phyloP scores from a whole-genome alignment of 2,888 invertebrate species.

The Achlya flavicornis region DNA sequence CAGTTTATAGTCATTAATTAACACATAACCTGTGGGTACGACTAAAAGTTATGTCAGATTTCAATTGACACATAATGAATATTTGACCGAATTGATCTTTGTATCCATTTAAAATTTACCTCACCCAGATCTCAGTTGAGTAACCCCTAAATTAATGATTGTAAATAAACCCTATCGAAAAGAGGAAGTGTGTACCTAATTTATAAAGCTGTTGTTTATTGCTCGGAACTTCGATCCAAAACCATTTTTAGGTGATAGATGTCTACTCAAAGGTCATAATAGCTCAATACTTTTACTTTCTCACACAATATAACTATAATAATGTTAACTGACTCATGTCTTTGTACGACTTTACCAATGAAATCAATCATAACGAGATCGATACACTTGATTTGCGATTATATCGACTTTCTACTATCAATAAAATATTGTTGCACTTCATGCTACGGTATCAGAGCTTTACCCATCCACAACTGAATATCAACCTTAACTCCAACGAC shows the following conservation, averaged over 20 bases:
- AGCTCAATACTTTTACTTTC: background rate
- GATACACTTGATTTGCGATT: background rate
- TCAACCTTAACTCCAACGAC: conserved; percentile 31
- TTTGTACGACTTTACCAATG: background rate
- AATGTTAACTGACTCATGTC: background rate
- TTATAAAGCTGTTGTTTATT: background rate
- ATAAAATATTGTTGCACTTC: conserved; percentile 3
- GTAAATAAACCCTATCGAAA: too few species aligned
- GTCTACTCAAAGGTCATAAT: background rate
- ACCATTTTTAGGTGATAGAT: background rate
- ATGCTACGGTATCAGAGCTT: conserved; percentile 44
- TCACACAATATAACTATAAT: background rate
- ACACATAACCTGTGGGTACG: too few species aligned
- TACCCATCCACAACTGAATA: conserved; percentile 38
- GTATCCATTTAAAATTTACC: too few species aligned
- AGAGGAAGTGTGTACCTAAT: background rate
- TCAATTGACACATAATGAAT: too few species aligned
- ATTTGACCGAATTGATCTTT: too few species aligned
- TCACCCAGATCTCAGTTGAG: too few species aligned
- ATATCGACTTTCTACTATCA: background rate
- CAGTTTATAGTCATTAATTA: too few species aligned
- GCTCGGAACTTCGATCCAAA: background rate
- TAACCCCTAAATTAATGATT: too few species aligned
- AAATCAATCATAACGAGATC: background rate
- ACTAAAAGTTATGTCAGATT: too few species aligned